phyloP scores from a whole-genome alignment of 2,888 invertebrate species.

The Eutolmus rufibarbis region DNA sequence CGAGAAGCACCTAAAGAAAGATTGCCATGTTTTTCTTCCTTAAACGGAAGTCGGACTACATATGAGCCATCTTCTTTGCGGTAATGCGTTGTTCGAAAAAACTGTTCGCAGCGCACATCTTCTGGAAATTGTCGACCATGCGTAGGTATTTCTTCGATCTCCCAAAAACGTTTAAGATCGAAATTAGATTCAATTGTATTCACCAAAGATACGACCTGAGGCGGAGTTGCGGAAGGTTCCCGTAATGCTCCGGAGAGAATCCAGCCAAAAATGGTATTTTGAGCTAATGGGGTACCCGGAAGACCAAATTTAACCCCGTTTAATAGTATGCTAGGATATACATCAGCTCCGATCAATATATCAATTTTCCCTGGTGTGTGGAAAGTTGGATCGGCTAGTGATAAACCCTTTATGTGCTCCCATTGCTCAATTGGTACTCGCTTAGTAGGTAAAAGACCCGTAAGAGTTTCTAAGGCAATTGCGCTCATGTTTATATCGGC shows the following conservation, averaged over 20 bases:
- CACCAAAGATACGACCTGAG: background rate
- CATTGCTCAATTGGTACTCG: background rate
- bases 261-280: background rate
- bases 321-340: background rate
- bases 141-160: background rate
- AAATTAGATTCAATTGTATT: background rate
- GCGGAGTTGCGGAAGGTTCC: background rate
- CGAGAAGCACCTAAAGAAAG: too few species aligned
- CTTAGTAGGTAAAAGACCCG: background rate
- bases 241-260: background rate
- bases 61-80: too few species aligned
- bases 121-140: too few species aligned
- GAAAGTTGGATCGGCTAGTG: background rate
- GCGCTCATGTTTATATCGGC: background rate
- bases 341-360: too few species aligned
- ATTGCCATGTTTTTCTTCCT: too few species aligned
- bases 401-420: background rate
- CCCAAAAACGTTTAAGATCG: background rate
- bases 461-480: background rate
- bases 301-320: background rate
- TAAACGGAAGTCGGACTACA: too few species aligned
- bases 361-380: background rate
- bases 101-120: too few species aligned
- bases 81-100: too few species aligned
- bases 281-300: background rate